Evolutionary conservation across 2,888 invertebrate genomes (phyloP).

Genomic region (Dioctria linearis): DNA sequence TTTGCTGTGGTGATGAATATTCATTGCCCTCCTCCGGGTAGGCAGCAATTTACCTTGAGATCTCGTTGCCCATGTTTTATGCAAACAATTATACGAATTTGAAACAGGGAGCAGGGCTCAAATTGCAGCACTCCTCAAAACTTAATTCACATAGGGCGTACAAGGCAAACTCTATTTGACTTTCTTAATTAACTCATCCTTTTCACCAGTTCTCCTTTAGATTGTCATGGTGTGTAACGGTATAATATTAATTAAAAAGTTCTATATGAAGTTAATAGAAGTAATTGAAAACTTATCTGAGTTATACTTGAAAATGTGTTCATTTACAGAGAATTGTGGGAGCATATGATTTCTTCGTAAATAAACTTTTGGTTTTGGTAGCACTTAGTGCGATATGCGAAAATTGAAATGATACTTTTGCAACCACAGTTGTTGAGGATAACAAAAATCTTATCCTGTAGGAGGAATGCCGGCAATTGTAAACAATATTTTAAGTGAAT

Average conservation of each 20-base stretch:
- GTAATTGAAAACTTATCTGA: slow-evolving; percentile 37
- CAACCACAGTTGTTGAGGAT: no score
- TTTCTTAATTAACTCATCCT: slow-evolving; percentile 29
- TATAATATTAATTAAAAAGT: slow-evolving; percentile 29
- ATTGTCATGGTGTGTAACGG: neutral
- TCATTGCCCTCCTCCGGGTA: slow-evolving; percentile 42
- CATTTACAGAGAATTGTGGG: neutral
- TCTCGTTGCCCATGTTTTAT: slow-evolving; percentile 43
- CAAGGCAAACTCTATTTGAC: slow-evolving; percentile 15
- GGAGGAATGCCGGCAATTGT: no score
- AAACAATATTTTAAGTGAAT: no score
- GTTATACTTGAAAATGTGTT: neutral
- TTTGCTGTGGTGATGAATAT: slow-evolving; percentile 41
- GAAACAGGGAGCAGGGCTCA: slow-evolving; percentile 14
- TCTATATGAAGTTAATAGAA: slow-evolving; percentile 8
- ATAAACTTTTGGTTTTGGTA: no score
- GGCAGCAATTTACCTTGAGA: slow-evolving; percentile 47
- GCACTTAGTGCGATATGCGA: no score
- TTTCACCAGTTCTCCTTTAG: neutral
- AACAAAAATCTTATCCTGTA: no score
- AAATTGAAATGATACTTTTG: no score
- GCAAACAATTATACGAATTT: slow-evolving; percentile 43
- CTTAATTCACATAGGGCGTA: slow-evolving; percentile 8
- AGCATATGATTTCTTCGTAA: no score
- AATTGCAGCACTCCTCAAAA: slow-evolving; percentile 32